These are phyloP conservation scores for Pyrrhia umbra DNA, from an alignment of 2,888 invertebrate species.

Conservation along the genomic window DNA sequence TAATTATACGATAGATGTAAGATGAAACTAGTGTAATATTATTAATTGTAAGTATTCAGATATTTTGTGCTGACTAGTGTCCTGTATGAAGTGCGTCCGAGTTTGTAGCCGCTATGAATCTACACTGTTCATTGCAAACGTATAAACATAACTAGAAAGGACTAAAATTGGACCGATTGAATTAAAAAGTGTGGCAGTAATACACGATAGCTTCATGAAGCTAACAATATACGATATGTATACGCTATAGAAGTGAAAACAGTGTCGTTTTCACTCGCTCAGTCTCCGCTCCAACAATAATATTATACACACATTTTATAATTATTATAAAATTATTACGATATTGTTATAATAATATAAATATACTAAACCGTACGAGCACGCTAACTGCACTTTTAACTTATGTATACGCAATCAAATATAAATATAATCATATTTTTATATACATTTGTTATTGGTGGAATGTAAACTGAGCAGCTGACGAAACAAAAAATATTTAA, in stretches of 20 bases:
- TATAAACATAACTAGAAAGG: neutral
- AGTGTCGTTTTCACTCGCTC: conserved; percentile 9
- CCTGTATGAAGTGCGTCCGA: conserved; percentile 64
- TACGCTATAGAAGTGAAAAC: conserved; percentile 36
- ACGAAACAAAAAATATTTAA: conserved; percentile 18
- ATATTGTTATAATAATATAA: conserved; percentile 34
- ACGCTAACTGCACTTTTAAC: conserved; percentile 48
- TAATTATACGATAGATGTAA: conserved; percentile 89
- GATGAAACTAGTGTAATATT: conserved; percentile 77
- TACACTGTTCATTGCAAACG: conserved; percentile 34
- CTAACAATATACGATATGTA: conserved; percentile 17
- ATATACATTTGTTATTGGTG: conserved; percentile 50
- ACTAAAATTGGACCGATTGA: neutral
- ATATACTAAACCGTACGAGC: conserved; percentile 35
- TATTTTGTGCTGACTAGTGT: conserved; percentile 83
- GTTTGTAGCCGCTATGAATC: conserved; percentile 33
- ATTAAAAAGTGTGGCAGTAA: too few relatives aligned
- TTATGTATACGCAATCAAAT: conserved; percentile 59
- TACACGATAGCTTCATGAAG: neutral
- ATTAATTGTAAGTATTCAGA: conserved; percentile 82
- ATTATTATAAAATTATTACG: conserved; percentile 37
- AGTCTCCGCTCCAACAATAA: conserved; percentile 41
- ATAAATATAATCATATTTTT: conserved; percentile 55
- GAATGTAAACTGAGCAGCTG: conserved; percentile 28
- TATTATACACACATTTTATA: conserved; percentile 40